Evolutionary conservation across 1,140 invertebrate genomes (phyloP), one percentile per base, ranked within the genome.

Genomic region (Aricia agestis): DNA sequence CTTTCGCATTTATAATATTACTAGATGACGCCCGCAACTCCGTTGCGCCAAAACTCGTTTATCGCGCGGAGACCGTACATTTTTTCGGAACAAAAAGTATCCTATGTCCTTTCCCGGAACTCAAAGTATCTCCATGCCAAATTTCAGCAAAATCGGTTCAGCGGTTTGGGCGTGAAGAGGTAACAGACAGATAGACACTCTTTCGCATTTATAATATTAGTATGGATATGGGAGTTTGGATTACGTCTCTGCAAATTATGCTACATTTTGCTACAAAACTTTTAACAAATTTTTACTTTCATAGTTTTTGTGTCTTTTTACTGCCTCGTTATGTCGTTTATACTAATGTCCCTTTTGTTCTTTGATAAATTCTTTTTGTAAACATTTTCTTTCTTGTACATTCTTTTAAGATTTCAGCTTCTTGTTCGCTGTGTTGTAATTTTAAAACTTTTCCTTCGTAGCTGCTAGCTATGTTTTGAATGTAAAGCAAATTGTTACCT

Each of bases 331-430:
- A 3, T 25, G 59, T 19, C 18, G 59, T 19, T 63, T 63, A 10
- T 25, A 63, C 59, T 63, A 63, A 63, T 63, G 59, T 63, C 18
- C 59, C 59, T 25, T 63, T 63, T 63, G 59, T 63, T 63, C 18
- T 25, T 63, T 63, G 59, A 63, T 63, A 63, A 63, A 63, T 63
- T 63, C 11, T 25, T 18, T 19, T 63, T 63, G 59, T 63, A 19
- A 19, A 19, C 59, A 18, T 63, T 63, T 63, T 63, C 59, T 63
- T 63, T 63, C 19, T 19, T 13, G 45, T 52, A 52, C 45, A 52
- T 52, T 52, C 45, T 52, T 52, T 52, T 15, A 52, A 52, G 45
- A 52, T 52, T 52, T 52, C 9, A 52, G 1, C 45, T 52, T 52
- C 45, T 52, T 52, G 45, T 52, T 52, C 45, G 13, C 45, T 11